A percentile compares a stretch with the other conserved stretches of the same genome.
Conservation (phyloP, 1,140 invertebrate species). For the Drosophila sp. region DNA sequence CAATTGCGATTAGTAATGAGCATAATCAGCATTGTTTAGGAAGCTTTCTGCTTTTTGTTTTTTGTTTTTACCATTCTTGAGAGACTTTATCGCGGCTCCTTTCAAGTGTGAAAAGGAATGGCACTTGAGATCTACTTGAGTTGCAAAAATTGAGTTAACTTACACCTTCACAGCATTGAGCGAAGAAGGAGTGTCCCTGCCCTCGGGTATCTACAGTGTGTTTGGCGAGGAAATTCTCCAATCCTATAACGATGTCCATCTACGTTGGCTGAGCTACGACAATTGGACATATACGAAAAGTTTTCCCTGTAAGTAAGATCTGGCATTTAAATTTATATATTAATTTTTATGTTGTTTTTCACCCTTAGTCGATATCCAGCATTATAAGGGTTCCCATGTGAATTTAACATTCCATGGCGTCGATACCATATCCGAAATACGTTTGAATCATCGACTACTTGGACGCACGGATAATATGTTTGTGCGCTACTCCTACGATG, state of each 20-base stretch:
- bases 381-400: conserved; percentile 53
- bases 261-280: conserved; percentile 91
- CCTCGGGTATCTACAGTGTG: conserved; percentile 94
- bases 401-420: conserved; percentile 91
- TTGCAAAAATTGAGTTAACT: not conserved
- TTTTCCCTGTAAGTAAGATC: conserved; percentile 83
- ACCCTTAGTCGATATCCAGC: conserved; percentile 47
- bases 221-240: conserved; percentile 86
- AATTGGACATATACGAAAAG: conserved; percentile 89
- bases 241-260: conserved; percentile 90
- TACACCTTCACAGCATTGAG: conserved; percentile 35
- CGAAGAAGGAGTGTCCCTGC: conserved; percentile 85
- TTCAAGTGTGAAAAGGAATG: not conserved
- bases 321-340: not conserved
- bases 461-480: conserved; percentile 95
- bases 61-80: conserved; percentile 31
- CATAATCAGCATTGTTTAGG: conserved; percentile 32
- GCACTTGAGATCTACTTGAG: not conserved
- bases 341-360: not conserved
- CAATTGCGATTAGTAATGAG: conserved; percentile 26
- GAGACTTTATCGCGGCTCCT: conserved; percentile 18
- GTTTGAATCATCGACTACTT: conserved; percentile 88
- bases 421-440: conserved; percentile 92
- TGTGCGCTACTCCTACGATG: conserved; percentile 90
- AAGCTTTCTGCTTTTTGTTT: conserved; percentile 6